Percentiles rank a stretch among this genome's conserved stretches.
phyloP scores from a whole-genome alignment of 1,140 invertebrate genomes.

The Epicauta chinensis region DNA sequence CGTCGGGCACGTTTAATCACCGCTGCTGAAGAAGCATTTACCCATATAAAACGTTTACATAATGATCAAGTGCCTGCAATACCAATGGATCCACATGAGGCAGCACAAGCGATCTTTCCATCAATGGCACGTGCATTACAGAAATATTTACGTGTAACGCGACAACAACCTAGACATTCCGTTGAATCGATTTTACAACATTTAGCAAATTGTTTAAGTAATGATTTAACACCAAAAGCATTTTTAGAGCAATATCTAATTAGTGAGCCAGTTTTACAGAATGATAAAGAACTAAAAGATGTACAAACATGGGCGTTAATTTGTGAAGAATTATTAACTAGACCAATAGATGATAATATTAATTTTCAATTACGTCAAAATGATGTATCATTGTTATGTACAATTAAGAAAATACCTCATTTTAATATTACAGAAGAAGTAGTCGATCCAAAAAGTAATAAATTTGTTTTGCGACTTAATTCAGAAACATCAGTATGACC shows the following conservation, averaged over 20 bases:
- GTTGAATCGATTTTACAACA: constrained; percentile 85
- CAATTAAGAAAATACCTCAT: constrained; percentile 78
- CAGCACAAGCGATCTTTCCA: constrained; percentile 94
- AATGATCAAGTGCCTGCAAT: constrained; percentile 56
- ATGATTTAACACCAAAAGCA: constrained; percentile 87
- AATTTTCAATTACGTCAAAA: constrained; percentile 90
- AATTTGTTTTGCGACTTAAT: constrained; percentile 89
- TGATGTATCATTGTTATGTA: constrained; percentile 86
- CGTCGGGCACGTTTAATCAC: constrained; percentile 80
- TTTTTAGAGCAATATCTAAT: constrained; percentile 87
- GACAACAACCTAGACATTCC: constrained; percentile 91
- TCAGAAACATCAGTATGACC: constrained; percentile 94
- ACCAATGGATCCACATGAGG: constrained; percentile 89
- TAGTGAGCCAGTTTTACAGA: constrained; percentile 70
- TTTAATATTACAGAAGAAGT: constrained; percentile 93
- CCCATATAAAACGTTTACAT: constrained; percentile 82
- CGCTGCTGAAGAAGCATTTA: constrained; percentile 95
- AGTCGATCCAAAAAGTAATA: constrained; percentile 91
- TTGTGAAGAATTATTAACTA: constrained; percentile 81
- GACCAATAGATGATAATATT: constrained; percentile 72
- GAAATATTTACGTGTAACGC: constrained; percentile 90
- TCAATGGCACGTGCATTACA: constrained; percentile 91
- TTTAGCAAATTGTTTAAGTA: constrained; percentile 81
- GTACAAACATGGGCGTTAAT: constrained; percentile 90
- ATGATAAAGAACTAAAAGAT: constrained; percentile 67